Base-by-base conservation (phyloP, 2,113 vertebrate species). In the Narcine bancroftii region DNA sequence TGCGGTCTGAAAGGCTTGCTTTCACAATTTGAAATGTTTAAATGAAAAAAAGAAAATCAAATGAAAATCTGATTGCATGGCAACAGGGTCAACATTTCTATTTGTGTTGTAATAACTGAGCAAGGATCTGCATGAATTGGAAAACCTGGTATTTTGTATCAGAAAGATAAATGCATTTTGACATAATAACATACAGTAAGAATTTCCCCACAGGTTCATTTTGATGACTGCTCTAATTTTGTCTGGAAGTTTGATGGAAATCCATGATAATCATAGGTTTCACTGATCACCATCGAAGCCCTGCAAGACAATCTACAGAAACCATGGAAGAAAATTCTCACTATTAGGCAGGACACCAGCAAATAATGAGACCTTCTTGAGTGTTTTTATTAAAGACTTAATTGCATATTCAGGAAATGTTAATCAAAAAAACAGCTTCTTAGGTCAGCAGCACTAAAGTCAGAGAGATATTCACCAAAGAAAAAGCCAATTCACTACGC, bases 11-110 rank as follows among this genome's bases (percentile, higher is more conserved):
- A 21, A 79, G 21, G 76, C 42, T 24, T 45, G 47, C 11, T 79
- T 79, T 47, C 45, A 47, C 76, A 47, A 47, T 79, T 39, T 79
- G 76, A 47, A 79, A 79, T 79, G 76, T 47, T 79, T 79, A 79
- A 47, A 79, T 24, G 24, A 66, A 47, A 47, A 79, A 79, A 79
- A 36, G 72, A 36, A 73, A 73, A 73, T 73, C 72, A 73, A 79
- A 79, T 47, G 42, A 47, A 79, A 79, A 79, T 26, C 76, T 47
- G 76, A 79, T 79, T 47, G 76, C 47, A 24, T 79, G 76, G 76
- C 76, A 79, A 47, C 45, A 79, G 42, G 76, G 76, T 79, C 42
- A 79, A 24, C 42, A 26, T 29, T 79, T 79, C 42, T 79, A 47
- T 26, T 79, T 79, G 42, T 47, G 42, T 24, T 79, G 42, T 79